A percentile compares a stretch with the other conserved stretches of the same genome.
phyloP scores from a whole-genome alignment of 2,888 invertebrate species.

The Ariolimax columbianus region DNA sequence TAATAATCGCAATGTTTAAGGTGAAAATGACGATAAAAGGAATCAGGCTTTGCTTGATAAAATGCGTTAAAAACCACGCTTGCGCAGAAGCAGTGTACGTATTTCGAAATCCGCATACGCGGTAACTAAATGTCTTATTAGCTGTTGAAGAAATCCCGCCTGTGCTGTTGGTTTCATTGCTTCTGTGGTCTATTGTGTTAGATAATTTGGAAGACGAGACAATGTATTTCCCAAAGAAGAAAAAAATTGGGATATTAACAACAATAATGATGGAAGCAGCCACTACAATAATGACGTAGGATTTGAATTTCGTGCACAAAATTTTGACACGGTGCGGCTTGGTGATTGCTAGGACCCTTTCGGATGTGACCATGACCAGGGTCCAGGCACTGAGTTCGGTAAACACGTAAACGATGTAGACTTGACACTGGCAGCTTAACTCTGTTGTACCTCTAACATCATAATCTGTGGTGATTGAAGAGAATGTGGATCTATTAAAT shows the following conservation, averaged over 20 bases:
- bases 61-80: conserved; percentile 30
- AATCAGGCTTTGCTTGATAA: conserved; percentile 34
- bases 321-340: conserved; percentile 26
- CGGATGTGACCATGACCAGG: conserved; percentile 35
- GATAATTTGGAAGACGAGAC: not conserved
- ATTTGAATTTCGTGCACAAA: conserved; percentile 30
- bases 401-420: conserved; percentile 37
- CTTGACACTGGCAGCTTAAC: conserved; percentile 24
- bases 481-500: too few relatives aligned
- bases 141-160: not conserved
- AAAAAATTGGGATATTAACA: conserved; percentile 25
- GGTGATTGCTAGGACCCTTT: conserved; percentile 35
- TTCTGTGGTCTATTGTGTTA: not conserved
- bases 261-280: not conserved
- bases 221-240: conserved; percentile 9
- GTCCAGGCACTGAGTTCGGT: conserved; percentile 44
- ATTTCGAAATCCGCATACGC: not conserved
- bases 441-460: conserved; percentile 23
- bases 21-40: conserved; percentile 27
- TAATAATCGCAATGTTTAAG: conserved; percentile 23
- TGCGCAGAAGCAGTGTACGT: too few relatives aligned
- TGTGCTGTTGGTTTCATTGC: too few relatives aligned
- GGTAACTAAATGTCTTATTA: not conserved
- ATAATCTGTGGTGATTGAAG: conserved; percentile 30
- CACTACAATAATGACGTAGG: not conserved